phyloP scores from a whole-genome alignment of 2,113 vertebrate species.

The Abramis brama region DNA sequence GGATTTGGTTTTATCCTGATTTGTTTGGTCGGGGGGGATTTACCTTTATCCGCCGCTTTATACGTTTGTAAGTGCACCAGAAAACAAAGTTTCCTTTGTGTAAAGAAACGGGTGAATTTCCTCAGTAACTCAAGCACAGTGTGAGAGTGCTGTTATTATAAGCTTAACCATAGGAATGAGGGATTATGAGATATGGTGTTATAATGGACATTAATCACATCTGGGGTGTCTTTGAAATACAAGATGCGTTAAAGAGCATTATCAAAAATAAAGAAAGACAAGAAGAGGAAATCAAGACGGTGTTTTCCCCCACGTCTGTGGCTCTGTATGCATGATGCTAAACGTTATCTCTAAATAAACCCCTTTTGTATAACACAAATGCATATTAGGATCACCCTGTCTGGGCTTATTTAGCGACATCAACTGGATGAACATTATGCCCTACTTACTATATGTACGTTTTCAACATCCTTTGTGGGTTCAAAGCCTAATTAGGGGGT shows the following conservation, averaged over 20 bases:
- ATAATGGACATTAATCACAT: constrained; percentile 66
- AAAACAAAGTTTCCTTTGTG: constrained; percentile 34
- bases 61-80: not conserved
- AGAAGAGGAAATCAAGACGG: not conserved
- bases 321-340: not conserved
- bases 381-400: not conserved
- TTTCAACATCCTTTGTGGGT: not conserved
- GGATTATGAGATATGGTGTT: constrained; percentile 64
- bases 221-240: constrained; percentile 72
- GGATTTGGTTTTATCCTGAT: constrained; percentile 24
- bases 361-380: not conserved
- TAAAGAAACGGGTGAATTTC: not conserved
- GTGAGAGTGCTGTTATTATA: constrained; percentile 41
- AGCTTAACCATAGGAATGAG: constrained; percentile 23
- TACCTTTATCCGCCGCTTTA: constrained; percentile 31
- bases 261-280: constrained; percentile 56
- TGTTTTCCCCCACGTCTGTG: not conserved
- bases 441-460: not conserved
- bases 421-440: not conserved
- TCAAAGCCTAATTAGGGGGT: not conserved
- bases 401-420: not conserved
- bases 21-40: constrained; percentile 28
- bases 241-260: constrained; percentile 70
- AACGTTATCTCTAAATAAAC: not conserved
- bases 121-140: constrained; percentile 30